A percentile compares a stretch with the other conserved stretches of the same genome.
These are phyloP conservation scores for Acanthosepion lycidas DNA, from an alignment of 2,888 invertebrate species.

Conservation along the genomic window DNA sequence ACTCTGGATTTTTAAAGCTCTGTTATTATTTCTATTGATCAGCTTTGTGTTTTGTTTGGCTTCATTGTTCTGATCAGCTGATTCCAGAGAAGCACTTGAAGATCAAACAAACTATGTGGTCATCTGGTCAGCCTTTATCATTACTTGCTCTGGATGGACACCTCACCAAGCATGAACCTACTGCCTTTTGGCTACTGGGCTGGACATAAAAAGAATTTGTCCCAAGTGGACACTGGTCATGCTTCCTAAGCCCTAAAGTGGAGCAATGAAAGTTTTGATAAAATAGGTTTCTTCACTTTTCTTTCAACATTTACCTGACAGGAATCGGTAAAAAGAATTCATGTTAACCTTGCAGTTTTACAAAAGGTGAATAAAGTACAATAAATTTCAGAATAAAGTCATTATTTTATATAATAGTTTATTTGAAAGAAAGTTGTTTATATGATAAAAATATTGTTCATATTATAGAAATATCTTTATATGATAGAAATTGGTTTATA, in stretches of 20 bases:
- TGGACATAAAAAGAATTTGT: background rate
- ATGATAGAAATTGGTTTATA: too few species aligned
- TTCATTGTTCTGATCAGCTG: background rate
- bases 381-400: background rate
- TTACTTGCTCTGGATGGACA: background rate
- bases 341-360: background rate
- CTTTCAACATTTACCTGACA: background rate
- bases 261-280: background rate
- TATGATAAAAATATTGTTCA: too few species aligned
- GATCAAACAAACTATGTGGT: background rate
- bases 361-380: background rate
- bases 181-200: background rate
- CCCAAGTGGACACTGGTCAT: conserved; percentile 33
- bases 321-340: background rate
- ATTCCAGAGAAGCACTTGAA: background rate
- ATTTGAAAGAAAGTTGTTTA: too few species aligned
- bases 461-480: too few species aligned
- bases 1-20: background rate
- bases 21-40: background rate
- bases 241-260: conserved; percentile 1
- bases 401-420: background rate
- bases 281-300: background rate
- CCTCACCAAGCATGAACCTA: background rate
- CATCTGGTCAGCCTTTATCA: background rate
- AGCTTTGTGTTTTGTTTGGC: background rate